Base-by-base conservation (phyloP, 2,797 vertebrate genomes). In the Pseudochaenichthys georgianus region DNA sequence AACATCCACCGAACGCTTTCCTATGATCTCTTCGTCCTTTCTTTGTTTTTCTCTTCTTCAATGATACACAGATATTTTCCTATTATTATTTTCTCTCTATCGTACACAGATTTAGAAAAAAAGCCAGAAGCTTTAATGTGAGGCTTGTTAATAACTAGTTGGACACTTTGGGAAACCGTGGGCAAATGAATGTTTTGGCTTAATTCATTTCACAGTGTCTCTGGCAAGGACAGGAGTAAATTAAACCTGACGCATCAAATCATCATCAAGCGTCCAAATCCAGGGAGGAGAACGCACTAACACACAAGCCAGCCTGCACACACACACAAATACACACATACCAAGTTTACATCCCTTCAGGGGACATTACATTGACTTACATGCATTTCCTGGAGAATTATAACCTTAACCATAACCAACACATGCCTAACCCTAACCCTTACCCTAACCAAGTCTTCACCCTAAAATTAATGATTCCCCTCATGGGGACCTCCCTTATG, bases 231-330 rank as follows among this genome's bases (percentile, higher is more conserved):
- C 86, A 89, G 84, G 90, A 87, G 87, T 81, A 91, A 90, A 91
- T 85, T 83, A 91, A 88, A 88, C 70, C 78, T 91, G 88, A 90
- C 89, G 89, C 84, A 70, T 88, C 75, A 58, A 82, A 83, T 91
- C 75, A 85, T 81, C 83, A 67, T 89, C 85, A 89, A 69, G 71
- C 47, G 77, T 73, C 47, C 65, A 69, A 46, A 75, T 74, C 60
- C 70, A 73, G 68, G 63, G 28, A 48, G 43, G 38, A 58, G 54
- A 77, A 19, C 4, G 13, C 42, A 63, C 47, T 78, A 50, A 23
- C 70, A n/a, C 65, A 52, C 51, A 16, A 55, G 63, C 66, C 41
- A 19, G 52, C 58, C 55, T 21, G 8, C n/a, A 28, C 46, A 47
- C 19, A 62, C 57, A 66, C 64, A 64, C 7, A 3, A 47, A 53